Conservation (phyloP, 2,888 invertebrate species). For the Acleris cristana region DNA sequence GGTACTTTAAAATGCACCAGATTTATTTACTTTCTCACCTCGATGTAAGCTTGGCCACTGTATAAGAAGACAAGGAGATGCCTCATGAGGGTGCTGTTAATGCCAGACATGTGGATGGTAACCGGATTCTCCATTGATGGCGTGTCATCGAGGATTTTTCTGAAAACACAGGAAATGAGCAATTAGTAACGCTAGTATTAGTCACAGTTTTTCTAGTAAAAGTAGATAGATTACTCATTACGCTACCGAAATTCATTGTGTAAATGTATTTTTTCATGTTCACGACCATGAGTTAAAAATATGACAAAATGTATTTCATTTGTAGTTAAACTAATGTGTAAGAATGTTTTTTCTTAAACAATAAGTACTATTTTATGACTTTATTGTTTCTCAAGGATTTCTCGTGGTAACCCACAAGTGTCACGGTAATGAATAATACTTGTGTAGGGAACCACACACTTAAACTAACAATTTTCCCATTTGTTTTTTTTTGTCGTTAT, state of each 20-base stretch:
- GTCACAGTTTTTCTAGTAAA: conserved; percentile 8
- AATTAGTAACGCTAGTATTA: conserved; percentile 19
- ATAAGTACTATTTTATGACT: no score
- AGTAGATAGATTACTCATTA: conserved; percentile 5
- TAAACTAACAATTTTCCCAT: conserved; percentile 21
- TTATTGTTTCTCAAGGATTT: neutral
- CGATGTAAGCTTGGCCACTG: conserved; percentile 92
- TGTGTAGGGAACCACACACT: conserved; percentile 8
- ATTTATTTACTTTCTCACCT: conserved; percentile 75
- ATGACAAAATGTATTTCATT: no score
- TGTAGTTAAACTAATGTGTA: neutral
- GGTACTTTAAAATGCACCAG: no score
- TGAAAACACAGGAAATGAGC: conserved; percentile 56
- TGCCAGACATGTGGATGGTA: conserved; percentile 93
- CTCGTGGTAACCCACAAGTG: conserved; percentile 20
- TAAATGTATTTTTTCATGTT: no score
- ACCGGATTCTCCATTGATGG: conserved; percentile 88
- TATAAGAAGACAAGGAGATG: conserved; percentile 93
- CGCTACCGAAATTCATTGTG: conserved; percentile 9
- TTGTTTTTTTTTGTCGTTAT: no score
- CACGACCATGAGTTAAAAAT: no score
- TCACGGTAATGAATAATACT: conserved; percentile 24
- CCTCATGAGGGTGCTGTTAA: conserved; percentile 90
- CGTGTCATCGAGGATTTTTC: conserved; percentile 88
- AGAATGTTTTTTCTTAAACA: neutral